Conservation (phyloP, 2,113 vertebrate species). For the Cynocephalus volans region DNA sequence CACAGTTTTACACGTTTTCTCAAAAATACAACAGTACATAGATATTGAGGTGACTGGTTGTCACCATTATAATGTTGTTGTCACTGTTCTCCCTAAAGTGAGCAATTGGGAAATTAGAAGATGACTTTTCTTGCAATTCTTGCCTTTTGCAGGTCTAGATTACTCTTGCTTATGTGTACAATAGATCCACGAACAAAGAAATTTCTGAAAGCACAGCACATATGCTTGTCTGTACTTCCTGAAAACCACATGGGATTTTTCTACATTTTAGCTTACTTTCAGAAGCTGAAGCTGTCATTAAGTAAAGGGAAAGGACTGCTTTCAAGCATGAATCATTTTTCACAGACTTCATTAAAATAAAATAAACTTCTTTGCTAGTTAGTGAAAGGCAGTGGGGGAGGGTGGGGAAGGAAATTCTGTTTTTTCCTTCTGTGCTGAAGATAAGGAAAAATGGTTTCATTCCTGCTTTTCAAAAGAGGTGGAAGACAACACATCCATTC, state of each 20-base stretch:
- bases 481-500: not conserved
- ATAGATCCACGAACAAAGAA: conserved; percentile 39
- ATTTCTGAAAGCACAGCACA: conserved; percentile 63
- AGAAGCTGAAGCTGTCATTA: conserved; percentile 67
- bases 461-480: conserved; percentile 1
- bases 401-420: not conserved
- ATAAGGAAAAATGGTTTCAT: not conserved
- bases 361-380: conserved; percentile 73
- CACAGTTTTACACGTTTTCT: not conserved
- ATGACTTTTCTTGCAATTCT: not conserved
- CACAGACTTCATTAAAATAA: conserved; percentile 78
- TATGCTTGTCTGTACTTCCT: not conserved
- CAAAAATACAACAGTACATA: not conserved
- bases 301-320: conserved; percentile 66
- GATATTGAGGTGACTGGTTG: not conserved
- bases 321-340: conserved; percentile 74
- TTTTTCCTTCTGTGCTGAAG: conserved; percentile 28
- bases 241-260: conserved; percentile 60
- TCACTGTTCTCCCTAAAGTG: not conserved
- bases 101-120: conserved; percentile 1
- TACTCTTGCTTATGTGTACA: not conserved
- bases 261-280: conserved; percentile 63
- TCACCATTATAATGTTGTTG: not conserved
- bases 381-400: conserved; percentile 43
- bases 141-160: not conserved